These are phyloP conservation scores for Pachliopta kotzebuea DNA, from an alignment of 2,888 invertebrate genomes.

Conservation along the genomic window DNA sequence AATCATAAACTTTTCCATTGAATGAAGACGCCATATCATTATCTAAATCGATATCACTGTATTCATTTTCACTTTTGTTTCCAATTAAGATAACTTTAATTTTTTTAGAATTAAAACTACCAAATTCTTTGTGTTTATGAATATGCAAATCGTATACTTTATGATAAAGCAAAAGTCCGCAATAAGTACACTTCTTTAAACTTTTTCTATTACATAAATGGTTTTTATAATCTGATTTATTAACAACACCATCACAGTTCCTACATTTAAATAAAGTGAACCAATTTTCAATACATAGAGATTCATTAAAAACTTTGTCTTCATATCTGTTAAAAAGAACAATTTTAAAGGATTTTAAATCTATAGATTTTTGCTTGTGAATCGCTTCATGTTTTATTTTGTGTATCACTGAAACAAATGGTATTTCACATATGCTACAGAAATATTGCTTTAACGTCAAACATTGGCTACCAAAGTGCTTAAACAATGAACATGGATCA, in stretches of 20 bases:
- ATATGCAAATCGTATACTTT: slow-evolving; percentile 47
- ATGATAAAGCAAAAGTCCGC: slow-evolving; percentile 47
- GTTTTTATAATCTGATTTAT: slow-evolving; percentile 39
- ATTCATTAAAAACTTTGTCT: slow-evolving; percentile 43
- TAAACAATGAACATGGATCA: slow-evolving; percentile 43
- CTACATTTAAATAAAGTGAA: slow-evolving; percentile 60
- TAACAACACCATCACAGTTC: slow-evolving; percentile 50
- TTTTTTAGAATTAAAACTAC: slow-evolving; percentile 44
- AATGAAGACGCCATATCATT: slow-evolving; percentile 38
- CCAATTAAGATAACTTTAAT: slow-evolving; percentile 59
- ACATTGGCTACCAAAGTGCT: slow-evolving; percentile 47
- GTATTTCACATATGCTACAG: slow-evolving; percentile 52
- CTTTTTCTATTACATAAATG: slow-evolving; percentile 46
- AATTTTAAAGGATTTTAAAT: slow-evolving; percentile 46
- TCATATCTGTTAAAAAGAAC: slow-evolving; percentile 50
- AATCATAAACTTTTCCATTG: slow-evolving; percentile 51
- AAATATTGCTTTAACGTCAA: slow-evolving; percentile 42
- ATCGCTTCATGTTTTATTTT: slow-evolving; percentile 48
- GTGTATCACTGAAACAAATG: slow-evolving; percentile 43
- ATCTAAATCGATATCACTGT: background rate
- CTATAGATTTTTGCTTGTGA: slow-evolving; percentile 40
- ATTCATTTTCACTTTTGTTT: slow-evolving; percentile 28
- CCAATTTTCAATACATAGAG: slow-evolving; percentile 38
- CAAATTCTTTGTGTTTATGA: slow-evolving; percentile 47
- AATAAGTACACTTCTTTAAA: slow-evolving; percentile 49